These are phyloP conservation scores for Picus viridis DNA, from an alignment of 2,797 vertebrate genomes.

Conservation along the genomic window DNA sequence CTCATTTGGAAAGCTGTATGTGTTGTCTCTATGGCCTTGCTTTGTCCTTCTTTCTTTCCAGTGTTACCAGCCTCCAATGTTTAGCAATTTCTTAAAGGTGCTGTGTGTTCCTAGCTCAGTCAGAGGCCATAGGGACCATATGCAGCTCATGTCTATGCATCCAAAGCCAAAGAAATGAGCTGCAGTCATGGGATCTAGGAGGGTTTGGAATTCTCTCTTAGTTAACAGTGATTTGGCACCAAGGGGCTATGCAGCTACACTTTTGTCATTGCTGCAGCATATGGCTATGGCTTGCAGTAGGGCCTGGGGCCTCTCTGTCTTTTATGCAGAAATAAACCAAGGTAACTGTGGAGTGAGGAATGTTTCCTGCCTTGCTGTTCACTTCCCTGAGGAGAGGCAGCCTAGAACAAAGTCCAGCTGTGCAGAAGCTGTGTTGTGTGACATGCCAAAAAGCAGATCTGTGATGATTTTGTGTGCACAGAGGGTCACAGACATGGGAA, in stretches of 20 bases:
- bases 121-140: not conserved
- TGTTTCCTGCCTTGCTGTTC: conserved; percentile 27
- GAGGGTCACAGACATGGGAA: not conserved
- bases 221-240: conserved; percentile 13
- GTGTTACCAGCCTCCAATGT: not conserved
- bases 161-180: conserved; percentile 16
- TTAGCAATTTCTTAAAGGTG: not conserved
- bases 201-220: not conserved
- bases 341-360: not conserved
- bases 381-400: not conserved
- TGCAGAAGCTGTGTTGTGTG: not conserved
- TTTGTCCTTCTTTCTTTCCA: not conserved
- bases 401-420: conserved; percentile 27
- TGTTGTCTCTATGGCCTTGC: not conserved
- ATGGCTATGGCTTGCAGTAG: conserved; percentile 22
- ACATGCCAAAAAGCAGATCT: not conserved
- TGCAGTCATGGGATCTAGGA: not conserved
- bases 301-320: conserved; percentile 10
- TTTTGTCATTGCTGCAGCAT: conserved; percentile 10
- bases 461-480: fast-evolving
- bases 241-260: not conserved
- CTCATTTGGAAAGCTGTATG: not conserved
- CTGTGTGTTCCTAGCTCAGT: not conserved
- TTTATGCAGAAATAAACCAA: conserved; percentile 12
- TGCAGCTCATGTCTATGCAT: not conserved